Evolutionary conservation across 2,797 vertebrate species (phyloP).

Genomic region (Leptatherina wallacei): DNA sequence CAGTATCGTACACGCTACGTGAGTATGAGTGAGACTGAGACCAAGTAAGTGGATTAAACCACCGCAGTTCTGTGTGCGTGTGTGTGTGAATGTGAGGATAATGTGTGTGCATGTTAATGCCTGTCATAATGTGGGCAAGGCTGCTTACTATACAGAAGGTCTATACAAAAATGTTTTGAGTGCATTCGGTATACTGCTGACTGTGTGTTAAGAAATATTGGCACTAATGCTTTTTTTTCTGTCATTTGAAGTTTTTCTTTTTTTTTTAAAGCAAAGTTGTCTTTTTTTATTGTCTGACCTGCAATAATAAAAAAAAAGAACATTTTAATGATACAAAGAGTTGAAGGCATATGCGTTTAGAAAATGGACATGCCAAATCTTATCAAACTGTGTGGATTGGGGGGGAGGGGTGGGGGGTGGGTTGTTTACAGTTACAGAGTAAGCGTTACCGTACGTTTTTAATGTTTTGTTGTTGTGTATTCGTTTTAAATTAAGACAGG

Average conservation of each 20-base stretch:
- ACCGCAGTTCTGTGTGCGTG: conserved; percentile 70
- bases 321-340: conserved; percentile 84
- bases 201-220: conserved; percentile 84
- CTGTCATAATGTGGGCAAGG: conserved; percentile 82
- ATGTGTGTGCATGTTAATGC: conserved; percentile 82
- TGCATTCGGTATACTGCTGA: conserved; percentile 85
- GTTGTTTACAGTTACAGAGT: conserved; percentile 85
- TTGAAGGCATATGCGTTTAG: conserved; percentile 81
- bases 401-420: conserved; percentile 68
- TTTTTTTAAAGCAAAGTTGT: conserved; percentile 72
- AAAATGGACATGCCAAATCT: conserved; percentile 86
- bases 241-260: conserved; percentile 72
- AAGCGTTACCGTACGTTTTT: conserved; percentile 84
- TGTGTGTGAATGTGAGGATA: conserved; percentile 63
- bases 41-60: conserved; percentile 84
- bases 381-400: conserved; percentile 83
- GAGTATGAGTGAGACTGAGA: conserved; percentile 78
- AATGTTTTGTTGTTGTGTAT: conserved; percentile 86
- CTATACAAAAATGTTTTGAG: conserved; percentile 81
- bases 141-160: conserved; percentile 84
- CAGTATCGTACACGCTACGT: conserved; percentile 60
- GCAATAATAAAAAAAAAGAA: conserved; percentile 85
- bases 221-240: conserved; percentile 84
- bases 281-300: conserved; percentile 78
- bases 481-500: conserved; percentile 88